A percentile compares a stretch with the other conserved stretches of the same genome.
Conservation (phyloP, 2,113 vertebrate species). For the Zingel zingel region DNA sequence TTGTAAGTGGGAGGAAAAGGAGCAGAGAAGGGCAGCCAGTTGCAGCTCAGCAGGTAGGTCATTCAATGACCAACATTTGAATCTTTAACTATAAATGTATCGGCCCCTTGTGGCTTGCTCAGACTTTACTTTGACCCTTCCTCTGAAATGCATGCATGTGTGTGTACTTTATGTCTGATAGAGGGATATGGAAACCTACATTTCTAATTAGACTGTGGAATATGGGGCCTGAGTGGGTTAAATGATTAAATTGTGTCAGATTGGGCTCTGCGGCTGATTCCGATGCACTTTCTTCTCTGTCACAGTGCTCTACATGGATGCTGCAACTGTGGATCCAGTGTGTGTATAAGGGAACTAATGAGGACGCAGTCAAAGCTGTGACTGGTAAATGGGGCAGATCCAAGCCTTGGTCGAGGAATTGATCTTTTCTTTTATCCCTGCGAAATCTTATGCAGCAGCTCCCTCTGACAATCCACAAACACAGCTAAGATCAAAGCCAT, state of each 20-base stretch:
- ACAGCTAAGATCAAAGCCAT: slow-evolving; percentile 57
- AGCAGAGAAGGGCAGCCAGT: background rate
- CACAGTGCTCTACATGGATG: background rate
- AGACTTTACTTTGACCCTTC: background rate
- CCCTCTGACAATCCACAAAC: slow-evolving; percentile 61
- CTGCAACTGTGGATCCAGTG: slow-evolving; percentile 17
- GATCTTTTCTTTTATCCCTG: slow-evolving; percentile 65
- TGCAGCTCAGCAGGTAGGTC: background rate
- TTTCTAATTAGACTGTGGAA: slow-evolving; percentile 24
- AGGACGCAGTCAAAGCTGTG: slow-evolving; percentile 54
- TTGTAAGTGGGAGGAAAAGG: background rate
- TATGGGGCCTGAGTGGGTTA: slow-evolving; percentile 15
- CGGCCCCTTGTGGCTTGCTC: background rate
- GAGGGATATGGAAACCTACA: background rate
- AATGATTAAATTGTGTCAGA: slow-evolving; percentile 43
- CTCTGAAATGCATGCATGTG: background rate
- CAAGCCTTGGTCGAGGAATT: slow-evolving; percentile 44
- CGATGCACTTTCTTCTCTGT: slow-evolving; percentile 24
- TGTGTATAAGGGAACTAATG: slow-evolving; percentile 50
- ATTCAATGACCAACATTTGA: background rate
- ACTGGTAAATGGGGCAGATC: slow-evolving; percentile 57
- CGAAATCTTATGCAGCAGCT: slow-evolving; percentile 48
- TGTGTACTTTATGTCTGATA: background rate
- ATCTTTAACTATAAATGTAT: background rate
- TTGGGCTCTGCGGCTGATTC: slow-evolving; percentile 35